Evolutionary conservation across 1,140 invertebrate genomes (phyloP).

Genomic region (Acyrthosiphon pisum): DNA sequence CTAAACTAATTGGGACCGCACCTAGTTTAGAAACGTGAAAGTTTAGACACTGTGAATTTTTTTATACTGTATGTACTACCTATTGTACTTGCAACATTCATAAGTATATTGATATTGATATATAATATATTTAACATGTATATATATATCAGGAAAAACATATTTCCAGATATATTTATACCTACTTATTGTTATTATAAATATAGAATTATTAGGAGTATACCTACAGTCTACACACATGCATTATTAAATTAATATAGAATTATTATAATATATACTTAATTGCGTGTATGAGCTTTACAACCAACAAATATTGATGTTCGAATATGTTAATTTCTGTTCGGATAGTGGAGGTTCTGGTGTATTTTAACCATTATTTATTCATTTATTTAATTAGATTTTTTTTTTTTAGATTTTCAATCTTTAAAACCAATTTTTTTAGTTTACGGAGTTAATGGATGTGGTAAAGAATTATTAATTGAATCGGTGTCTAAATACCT

Average conservation of each 20-base stretch:
- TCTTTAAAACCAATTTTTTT: slow-evolving; percentile 40
- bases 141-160: too few relatives aligned
- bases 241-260: too few relatives aligned
- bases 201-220: too few relatives aligned
- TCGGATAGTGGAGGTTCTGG: background rate
- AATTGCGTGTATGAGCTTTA: too few relatives aligned
- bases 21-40: background rate
- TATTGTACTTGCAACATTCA: too few relatives aligned
- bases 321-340: background rate
- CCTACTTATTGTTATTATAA: too few relatives aligned
- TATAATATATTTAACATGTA: too few relatives aligned
- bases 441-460: slow-evolving; percentile 22
- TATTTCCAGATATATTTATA: too few relatives aligned
- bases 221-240: too few relatives aligned
- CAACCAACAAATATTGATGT: background rate
- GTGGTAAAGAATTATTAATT: slow-evolving; percentile 46
- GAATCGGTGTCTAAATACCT: slow-evolving; percentile 20
- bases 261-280: too few relatives aligned
- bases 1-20: background rate
- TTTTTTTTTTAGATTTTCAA: slow-evolving; percentile 36
- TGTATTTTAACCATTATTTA: background rate
- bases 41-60: background rate
- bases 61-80: background rate
- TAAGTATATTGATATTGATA: too few relatives aligned
- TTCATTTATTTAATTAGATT: background rate